A percentile compares a stretch with the other conserved stretches of the same genome.
Conservation (phyloP, 2,113 vertebrate species). For the Gorsachius goisagi region DNA sequence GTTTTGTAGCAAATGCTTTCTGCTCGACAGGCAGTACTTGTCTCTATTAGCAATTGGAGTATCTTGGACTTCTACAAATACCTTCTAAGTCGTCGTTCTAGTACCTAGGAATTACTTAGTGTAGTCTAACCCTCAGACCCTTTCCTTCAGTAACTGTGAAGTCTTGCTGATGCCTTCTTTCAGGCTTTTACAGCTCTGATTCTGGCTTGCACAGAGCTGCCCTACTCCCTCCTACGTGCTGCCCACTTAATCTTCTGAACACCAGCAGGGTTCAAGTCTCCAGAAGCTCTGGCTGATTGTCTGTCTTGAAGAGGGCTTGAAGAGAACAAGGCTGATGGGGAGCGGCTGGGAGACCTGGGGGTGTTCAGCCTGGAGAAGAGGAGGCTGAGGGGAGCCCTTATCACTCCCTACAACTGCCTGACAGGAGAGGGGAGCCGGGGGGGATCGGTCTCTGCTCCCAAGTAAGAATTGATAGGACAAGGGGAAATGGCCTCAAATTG, state of each 20-base stretch:
- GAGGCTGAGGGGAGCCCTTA: too few relatives aligned
- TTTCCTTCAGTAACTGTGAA: background rate
- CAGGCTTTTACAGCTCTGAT: background rate
- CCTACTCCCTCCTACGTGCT: background rate
- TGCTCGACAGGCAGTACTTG: background rate
- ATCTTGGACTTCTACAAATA: background rate
- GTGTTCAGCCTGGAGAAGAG: too few relatives aligned
- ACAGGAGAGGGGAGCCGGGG: too few relatives aligned
- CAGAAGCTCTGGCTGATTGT: background rate
- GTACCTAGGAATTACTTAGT: background rate
- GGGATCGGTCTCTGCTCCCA: too few relatives aligned
- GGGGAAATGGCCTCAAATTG: too few relatives aligned
- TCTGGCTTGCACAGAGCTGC: background rate
- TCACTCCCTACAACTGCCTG: too few relatives aligned
- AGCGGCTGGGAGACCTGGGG: too few relatives aligned
- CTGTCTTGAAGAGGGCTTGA: background rate
- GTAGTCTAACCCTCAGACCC: background rate
- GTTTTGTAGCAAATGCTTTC: background rate
- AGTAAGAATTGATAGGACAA: too few relatives aligned
- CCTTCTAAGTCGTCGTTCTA: background rate
- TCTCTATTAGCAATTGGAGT: background rate
- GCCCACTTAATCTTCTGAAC: background rate
- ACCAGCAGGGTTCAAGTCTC: background rate
- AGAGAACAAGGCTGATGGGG: too few relatives aligned
- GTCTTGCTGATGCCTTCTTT: background rate